Percentiles rank a stretch among this genome's conserved stretches.
Conservation (phyloP, 2,113 vertebrate species). For the Kryptolebias marmoratus region DNA sequence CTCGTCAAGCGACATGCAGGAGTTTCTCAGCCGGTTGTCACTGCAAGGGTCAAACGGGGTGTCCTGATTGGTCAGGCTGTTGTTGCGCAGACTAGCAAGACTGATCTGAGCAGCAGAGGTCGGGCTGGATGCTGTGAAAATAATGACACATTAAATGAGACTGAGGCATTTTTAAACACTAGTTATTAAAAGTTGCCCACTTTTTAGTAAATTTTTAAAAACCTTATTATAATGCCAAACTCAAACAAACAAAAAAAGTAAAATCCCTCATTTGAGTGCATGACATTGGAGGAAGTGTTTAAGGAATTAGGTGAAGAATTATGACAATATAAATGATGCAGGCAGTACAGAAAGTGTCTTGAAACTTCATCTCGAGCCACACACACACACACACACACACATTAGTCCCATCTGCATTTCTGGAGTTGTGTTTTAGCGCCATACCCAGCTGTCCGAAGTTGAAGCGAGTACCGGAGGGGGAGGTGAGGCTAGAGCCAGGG, state of each 20-base stretch:
- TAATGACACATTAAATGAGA: not conserved
- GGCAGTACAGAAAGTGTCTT: not conserved
- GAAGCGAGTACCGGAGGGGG: conserved; percentile 94
- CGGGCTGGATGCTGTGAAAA: conserved; percentile 84
- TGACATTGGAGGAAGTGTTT: too few relatives aligned
- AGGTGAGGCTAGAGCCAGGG: conserved; percentile 93
- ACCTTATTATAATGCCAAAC: not conserved
- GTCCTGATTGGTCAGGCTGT: conserved; percentile 93
- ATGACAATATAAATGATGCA: too few relatives aligned
- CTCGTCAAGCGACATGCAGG: conserved; percentile 96
- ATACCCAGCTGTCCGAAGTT: conserved; percentile 95
- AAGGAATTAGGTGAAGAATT: too few relatives aligned
- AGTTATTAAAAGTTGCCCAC: not conserved
- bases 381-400: not conserved
- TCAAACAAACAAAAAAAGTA: too few relatives aligned
- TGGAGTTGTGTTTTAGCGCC: conserved; percentile 12
- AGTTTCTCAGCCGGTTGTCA: conserved; percentile 92
- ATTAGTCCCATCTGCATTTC: not conserved
- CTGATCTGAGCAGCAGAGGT: conserved; percentile 90
- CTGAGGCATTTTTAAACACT: not conserved
- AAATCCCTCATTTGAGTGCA: too few relatives aligned
- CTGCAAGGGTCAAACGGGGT: conserved; percentile 85
- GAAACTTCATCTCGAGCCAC: not conserved
- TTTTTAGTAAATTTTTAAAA: not conserved
- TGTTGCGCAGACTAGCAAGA: conserved; percentile 88